phyloP scores from a whole-genome alignment of 1,140 invertebrate genomes.

The Micrasema minimum region DNA sequence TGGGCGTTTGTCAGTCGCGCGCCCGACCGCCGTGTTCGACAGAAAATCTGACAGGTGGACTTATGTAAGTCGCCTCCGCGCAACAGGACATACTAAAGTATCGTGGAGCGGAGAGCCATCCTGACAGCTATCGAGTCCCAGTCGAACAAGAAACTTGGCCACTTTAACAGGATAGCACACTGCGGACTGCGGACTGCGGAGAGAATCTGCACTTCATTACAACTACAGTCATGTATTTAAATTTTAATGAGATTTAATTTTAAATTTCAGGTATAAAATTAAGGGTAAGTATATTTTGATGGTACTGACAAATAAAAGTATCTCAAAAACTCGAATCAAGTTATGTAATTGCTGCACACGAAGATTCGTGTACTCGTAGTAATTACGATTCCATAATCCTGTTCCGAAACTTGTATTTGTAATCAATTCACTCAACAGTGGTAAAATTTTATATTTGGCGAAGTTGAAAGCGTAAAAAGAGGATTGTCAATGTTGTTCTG shows the following conservation, averaged over 20 bases:
- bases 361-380: too few relatives aligned
- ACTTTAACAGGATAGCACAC: not conserved
- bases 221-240: too few relatives aligned
- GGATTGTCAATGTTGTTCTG: constrained; percentile 1
- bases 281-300: too few relatives aligned
- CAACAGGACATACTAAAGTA: constrained; percentile 32
- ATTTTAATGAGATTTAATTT: too few relatives aligned
- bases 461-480: constrained; percentile 5
- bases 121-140: not conserved
- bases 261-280: too few relatives aligned
- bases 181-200: too few relatives aligned
- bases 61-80: constrained; percentile 33
- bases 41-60: constrained; percentile 34
- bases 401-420: constrained; percentile 2
- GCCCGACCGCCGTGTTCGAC: constrained; percentile 28
- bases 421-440: constrained; percentile 2
- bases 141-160: not conserved
- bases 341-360: too few relatives aligned
- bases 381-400: not conserved
- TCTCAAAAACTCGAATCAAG: too few relatives aligned
- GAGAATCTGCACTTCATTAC: too few relatives aligned
- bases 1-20: constrained; percentile 33
- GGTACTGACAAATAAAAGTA: too few relatives aligned
- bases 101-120: constrained; percentile 4
- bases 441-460: not conserved